A percentile compares a stretch with the other conserved stretches of the same genome.
These are phyloP conservation scores for Cloeon dipterum DNA, from an alignment of 2,888 invertebrate species.

Conservation along the genomic window DNA sequence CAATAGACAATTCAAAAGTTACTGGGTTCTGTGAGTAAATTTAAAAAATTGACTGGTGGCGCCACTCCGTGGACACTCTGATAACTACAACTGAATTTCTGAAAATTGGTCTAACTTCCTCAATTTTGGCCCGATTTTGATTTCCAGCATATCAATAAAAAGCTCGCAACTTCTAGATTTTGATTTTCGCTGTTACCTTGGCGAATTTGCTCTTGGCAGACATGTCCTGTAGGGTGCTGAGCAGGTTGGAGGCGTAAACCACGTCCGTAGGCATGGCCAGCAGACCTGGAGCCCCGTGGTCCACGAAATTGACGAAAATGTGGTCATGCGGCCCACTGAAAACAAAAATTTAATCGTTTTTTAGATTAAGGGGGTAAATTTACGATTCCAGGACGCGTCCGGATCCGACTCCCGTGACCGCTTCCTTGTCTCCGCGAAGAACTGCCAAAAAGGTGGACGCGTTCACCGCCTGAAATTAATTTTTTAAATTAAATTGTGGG, in stretches of 20 bases:
- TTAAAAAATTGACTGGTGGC: too few relatives aligned
- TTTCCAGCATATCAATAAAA: too few relatives aligned
- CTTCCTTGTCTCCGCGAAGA: slow-evolving; percentile 23
- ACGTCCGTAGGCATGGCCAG: slow-evolving; percentile 23
- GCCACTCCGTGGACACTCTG: too few relatives aligned
- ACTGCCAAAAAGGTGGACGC: slow-evolving; percentile 29
- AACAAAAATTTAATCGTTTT: too few relatives aligned
- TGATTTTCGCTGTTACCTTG: too few relatives aligned
- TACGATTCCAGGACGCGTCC: slow-evolving; percentile 23
- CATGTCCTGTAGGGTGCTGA: slow-evolving; percentile 17
- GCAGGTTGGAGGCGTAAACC: slow-evolving; percentile 14
- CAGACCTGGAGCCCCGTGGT: slow-evolving; percentile 32
- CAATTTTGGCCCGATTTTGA: too few relatives aligned
- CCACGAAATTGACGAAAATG: slow-evolving; percentile 33
- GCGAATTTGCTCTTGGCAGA: slow-evolving; percentile 18
- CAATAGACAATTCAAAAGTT: too few relatives aligned
- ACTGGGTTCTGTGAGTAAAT: too few relatives aligned
- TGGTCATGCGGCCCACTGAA: slow-evolving; percentile 28
- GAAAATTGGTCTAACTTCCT: too few relatives aligned
- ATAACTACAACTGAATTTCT: too few relatives aligned
- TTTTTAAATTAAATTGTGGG: slow-evolving; percentile 3
- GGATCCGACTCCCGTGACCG: slow-evolving; percentile 21
- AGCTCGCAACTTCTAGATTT: too few relatives aligned
- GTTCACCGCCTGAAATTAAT: slow-evolving; percentile 20
- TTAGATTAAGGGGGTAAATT: slow-evolving; percentile 4